Evolutionary conservation across 2,797 vertebrate genomes (phyloP), one percentile per base, ranked within the genome.

Genomic region (Etheostoma perlongum): DNA sequence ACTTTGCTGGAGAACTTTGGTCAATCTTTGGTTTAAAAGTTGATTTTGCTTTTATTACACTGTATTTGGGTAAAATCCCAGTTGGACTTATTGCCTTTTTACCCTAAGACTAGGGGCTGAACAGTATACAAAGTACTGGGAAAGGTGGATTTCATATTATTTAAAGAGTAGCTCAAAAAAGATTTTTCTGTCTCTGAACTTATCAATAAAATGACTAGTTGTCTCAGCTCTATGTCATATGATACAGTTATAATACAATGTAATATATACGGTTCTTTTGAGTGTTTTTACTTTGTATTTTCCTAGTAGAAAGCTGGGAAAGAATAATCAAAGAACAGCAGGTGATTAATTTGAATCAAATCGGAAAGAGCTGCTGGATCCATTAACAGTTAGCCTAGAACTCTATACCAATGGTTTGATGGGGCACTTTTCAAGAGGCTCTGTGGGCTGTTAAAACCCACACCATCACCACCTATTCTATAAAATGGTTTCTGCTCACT

Each of bases 341-440:
- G 33, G 25, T 48, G n/a, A 33, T 49, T 76, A 0, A 67, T 68
- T 51, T 72, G 4, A 61, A 52, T 72, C 19, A 51, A 55, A 70
- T 33, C 5, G 2, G 65, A 47, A 64, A 74, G 14, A 25, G 33
- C n/a, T 30, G 49, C 57, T 65, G 25, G 14, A 72, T 61, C 60
- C 52, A 59, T 65, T 57, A 44, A 13, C 44, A 77, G 58, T 70
- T 46, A 65, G 21, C 66, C 67, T 53, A 16, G 12, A 71, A 67
- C 47, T 78, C 51, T 76, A 74, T 78, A 81, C 57, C 57, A 52
- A 60, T 6, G 14, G 19, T 70, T 48, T 66, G 58, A 90, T 76
- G 49, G 61, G 67, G 74, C 76, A 71, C 70, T 78, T 76, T 71
- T 85, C 67, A 69, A 74, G 72, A 81, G 64, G 48, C 23, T 71